Conservation (phyloP, 2,797 vertebrate species). For the Gymnocypris eckloni region DNA sequence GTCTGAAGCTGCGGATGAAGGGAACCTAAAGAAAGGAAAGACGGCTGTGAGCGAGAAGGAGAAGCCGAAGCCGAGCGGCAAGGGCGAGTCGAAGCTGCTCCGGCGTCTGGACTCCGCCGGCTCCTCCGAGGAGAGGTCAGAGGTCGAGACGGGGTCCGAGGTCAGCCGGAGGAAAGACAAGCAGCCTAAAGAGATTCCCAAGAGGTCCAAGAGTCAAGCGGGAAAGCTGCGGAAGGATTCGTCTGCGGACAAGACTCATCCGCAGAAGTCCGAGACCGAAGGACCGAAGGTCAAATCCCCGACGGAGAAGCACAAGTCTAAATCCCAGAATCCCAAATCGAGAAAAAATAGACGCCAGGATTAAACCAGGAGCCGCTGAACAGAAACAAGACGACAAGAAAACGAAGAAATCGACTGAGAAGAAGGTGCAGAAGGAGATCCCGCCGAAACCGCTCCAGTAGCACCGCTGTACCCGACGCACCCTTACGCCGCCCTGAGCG, state of each 20-base stretch:
- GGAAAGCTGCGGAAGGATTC: conserved; percentile 80
- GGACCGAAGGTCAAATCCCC: conserved; percentile 78
- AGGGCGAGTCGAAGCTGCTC: conserved; percentile 82
- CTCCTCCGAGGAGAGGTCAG: conserved; percentile 87
- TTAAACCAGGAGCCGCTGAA: background rate
- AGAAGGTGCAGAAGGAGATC: conserved; percentile 74
- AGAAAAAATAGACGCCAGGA: background rate
- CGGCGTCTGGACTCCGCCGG: conserved; percentile 79
- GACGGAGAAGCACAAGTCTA: conserved; percentile 82
- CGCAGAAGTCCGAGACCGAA: conserved; percentile 65
- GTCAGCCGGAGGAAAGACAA: conserved; percentile 80
- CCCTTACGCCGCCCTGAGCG: conserved; percentile 74
- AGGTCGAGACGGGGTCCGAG: conserved; percentile 80
- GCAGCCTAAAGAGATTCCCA: conserved; percentile 80
- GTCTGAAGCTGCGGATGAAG: conserved; percentile 79
- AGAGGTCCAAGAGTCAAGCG: conserved; percentile 82
- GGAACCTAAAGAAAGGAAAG: conserved; percentile 74
- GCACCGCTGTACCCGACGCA: conserved; percentile 69
- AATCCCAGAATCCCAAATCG: conserved; percentile 62
- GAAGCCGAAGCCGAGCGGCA: conserved; percentile 72
- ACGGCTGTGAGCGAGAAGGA: conserved; percentile 75
- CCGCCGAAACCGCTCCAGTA: conserved; percentile 41
- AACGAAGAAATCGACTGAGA: conserved; percentile 70
- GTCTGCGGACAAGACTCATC: conserved; percentile 75
- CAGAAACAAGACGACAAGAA: conserved; percentile 10